These are phyloP conservation scores for Armadillidium nasatum DNA, from an alignment of 1,140 invertebrate genomes.

Conservation along the genomic window DNA sequence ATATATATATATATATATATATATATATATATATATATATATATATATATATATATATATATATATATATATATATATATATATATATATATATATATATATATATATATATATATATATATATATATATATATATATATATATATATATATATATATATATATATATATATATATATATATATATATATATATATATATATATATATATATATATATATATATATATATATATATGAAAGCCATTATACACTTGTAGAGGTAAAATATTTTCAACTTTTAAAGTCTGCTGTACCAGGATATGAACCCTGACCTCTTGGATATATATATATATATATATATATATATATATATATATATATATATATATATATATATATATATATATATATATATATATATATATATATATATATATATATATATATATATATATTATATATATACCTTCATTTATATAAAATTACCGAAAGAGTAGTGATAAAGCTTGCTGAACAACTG, in stretches of 20 bases:
- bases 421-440: too few relatives aligned
- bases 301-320: too few relatives aligned
- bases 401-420: neutral
- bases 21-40: too few relatives aligned
- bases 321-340: neutral
- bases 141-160: neutral
- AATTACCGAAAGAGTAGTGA: too few relatives aligned
- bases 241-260: too few relatives aligned
- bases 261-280: too few relatives aligned
- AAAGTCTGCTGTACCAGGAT: too few relatives aligned
- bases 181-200: neutral
- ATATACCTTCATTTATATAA: too few relatives aligned
- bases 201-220: neutral
- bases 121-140: neutral
- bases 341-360: neutral
- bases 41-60: too few relatives aligned
- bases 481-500: too few relatives aligned
- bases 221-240: constrained; percentile 3
- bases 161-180: neutral
- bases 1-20: too few relatives aligned
- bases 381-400: neutral
- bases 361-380: neutral
- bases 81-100: neutral
- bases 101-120: neutral
- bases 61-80: too few relatives aligned